These are phyloP conservation scores for Tinamus major DNA, from an alignment of 2,797 vertebrate genomes.

Conservation along the genomic window DNA sequence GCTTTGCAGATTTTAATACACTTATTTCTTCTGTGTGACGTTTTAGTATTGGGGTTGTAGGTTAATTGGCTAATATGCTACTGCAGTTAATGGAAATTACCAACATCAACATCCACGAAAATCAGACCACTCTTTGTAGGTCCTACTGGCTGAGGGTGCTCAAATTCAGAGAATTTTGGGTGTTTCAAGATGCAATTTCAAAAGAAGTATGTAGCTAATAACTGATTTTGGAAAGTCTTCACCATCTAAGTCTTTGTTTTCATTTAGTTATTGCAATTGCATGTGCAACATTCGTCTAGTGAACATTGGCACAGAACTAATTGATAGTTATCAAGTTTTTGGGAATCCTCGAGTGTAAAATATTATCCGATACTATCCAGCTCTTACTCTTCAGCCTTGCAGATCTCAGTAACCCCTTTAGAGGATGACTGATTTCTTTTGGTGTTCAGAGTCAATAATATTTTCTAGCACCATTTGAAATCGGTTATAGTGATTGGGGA, in stretches of 20 bases:
- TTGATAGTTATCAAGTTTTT: not conserved
- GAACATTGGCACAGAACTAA: not conserved
- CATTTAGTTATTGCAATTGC: not conserved
- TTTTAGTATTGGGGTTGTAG: not conserved
- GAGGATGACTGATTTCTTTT: conserved; percentile 99
- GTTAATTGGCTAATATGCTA: not conserved
- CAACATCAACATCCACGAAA: accelerated
- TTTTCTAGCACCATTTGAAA: conserved; percentile 99
- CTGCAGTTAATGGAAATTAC: not conserved
- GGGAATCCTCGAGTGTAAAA: not conserved
- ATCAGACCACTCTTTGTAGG: accelerated
- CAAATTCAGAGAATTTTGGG: not conserved
- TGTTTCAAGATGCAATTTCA: not conserved
- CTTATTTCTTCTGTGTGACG: not conserved
- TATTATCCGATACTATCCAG: not conserved
- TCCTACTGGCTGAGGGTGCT: accelerated
- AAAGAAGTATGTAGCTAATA: not conserved
- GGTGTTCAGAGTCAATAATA: conserved; percentile 94
- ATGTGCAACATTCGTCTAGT: not conserved
- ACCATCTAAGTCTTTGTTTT: not conserved
- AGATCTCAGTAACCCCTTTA: conserved; percentile 82
- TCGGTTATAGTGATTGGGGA: conserved; percentile 99
- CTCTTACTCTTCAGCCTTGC: not conserved
- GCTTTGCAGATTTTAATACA: not conserved
- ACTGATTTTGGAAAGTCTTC: not conserved